Conservation (phyloP, 1,140 invertebrate genomes). For the Nebria ingens region DNA sequence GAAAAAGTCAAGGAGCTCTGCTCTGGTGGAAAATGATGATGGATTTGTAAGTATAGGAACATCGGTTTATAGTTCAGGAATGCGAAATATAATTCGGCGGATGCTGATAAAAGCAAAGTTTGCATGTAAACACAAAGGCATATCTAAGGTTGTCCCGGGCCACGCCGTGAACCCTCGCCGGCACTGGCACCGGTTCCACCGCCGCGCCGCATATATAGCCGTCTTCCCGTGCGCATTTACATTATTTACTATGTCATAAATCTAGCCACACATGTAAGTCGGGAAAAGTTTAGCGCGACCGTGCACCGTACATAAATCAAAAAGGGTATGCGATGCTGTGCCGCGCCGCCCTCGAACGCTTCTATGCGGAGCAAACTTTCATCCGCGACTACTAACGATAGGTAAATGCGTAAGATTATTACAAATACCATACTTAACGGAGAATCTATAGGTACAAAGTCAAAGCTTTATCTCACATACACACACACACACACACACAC, state of each 20-base stretch:
- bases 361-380: no score
- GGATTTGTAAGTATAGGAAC: no score
- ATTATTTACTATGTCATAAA: conserved; percentile 21
- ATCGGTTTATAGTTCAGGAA: not conserved
- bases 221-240: conserved; percentile 14
- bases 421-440: no score
- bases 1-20: no score
- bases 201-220: conserved; percentile 1
- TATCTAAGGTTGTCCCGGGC: not conserved
- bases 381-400: no score
- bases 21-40: no score
- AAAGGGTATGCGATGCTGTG: no score
- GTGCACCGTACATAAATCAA: conserved; percentile 10
- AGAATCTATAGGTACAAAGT: no score
- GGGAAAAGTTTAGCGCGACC: conserved; percentile 17
- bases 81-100: not conserved
- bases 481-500: no score
- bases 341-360: no score
- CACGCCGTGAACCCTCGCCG: not conserved
- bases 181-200: not conserved
- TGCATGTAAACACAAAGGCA: conserved; percentile 4
- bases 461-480: no score
- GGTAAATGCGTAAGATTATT: no score
- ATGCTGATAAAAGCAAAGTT: conserved; percentile 4
- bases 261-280: conserved; percentile 18